Evolutionary conservation across 1,140 invertebrate genomes (phyloP).

Genomic region (Gonioctena quinquepunctata): DNA sequence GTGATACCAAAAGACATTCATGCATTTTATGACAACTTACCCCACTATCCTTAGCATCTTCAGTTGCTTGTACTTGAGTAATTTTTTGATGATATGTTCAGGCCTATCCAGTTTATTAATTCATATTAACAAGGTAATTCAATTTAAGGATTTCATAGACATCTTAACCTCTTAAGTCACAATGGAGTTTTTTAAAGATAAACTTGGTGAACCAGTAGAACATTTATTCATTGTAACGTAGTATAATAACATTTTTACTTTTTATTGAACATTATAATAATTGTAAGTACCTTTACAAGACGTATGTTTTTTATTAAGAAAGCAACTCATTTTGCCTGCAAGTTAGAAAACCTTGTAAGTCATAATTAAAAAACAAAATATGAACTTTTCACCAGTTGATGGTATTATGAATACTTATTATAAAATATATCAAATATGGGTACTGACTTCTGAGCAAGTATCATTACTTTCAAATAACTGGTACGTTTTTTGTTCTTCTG

Average conservation of each 20-base stretch:
- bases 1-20: slow-evolving; percentile 2
- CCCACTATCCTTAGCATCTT: neutral
- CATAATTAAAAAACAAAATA: slow-evolving; percentile 1
- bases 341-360: slow-evolving; percentile 4
- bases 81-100: neutral
- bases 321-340: neutral
- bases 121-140: too few relatives aligned
- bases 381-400: neutral
- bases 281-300: neutral
- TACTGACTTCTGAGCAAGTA: neutral
- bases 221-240: neutral
- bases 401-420: neutral
- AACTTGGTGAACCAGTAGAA: too few relatives aligned
- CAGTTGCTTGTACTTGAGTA: neutral
- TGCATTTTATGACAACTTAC: neutral
- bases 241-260: neutral
- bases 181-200: too few relatives aligned
- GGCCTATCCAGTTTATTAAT: neutral
- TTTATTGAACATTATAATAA: neutral
- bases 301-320: neutral
- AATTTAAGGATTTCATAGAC: too few relatives aligned
- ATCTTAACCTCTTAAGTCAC: too few relatives aligned
- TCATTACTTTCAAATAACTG: neutral
- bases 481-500: neutral
- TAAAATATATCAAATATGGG: neutral